Evolutionary conservation across 2,888 invertebrate species (phyloP), one percentile per base, ranked within the genome.

Genomic region (Cecidostiba fungosa): DNA sequence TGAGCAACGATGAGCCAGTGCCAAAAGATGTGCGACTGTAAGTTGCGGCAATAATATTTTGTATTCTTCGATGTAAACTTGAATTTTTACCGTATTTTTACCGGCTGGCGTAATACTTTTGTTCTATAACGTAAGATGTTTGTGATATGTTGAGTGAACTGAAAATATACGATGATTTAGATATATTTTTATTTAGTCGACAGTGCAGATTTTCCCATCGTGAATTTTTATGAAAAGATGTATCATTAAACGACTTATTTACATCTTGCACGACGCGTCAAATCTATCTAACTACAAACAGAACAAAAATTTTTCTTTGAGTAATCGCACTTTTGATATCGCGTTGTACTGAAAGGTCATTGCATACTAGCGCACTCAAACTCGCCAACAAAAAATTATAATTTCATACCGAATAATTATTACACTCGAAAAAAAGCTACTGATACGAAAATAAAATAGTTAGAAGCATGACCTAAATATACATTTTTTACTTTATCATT

Each of bases 11-110:
- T 83, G 85, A 83, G 43, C 81, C 86, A 82, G 39, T 84, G 74
- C 62, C 79, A 87, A 50, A 80, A 85, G 72, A 82, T 77, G 79
- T 87, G 85, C 50, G 74, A 87, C 19, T 87, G 87, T 87, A 76
- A 85, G 87, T 87, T 77, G 36, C n/a, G 29, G 14, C n/a, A 47
- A 19, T n/a, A 6, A 47, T 26, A 29, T 16, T 39, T 6, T 10
- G 50, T 32, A 32, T 70, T 54, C 2, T 69, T 29, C 16, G 29
- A 32, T 29, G 3, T 43, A 10, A n/a, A 2, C 23, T 39, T 23
- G 3, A 59, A 10, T 12, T 12, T 32, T 54, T 43, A 12, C 43
- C 43, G 2, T 12, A 0, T 12, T 43, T 43, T 12, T 43, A 43
- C 10, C 12, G n/a, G n/a, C n/a, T n/a, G n/a, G 54, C 16, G 6